Base-by-base conservation (phyloP, 2,888 invertebrate species). In the Dryocosmus kuriphilus region DNA sequence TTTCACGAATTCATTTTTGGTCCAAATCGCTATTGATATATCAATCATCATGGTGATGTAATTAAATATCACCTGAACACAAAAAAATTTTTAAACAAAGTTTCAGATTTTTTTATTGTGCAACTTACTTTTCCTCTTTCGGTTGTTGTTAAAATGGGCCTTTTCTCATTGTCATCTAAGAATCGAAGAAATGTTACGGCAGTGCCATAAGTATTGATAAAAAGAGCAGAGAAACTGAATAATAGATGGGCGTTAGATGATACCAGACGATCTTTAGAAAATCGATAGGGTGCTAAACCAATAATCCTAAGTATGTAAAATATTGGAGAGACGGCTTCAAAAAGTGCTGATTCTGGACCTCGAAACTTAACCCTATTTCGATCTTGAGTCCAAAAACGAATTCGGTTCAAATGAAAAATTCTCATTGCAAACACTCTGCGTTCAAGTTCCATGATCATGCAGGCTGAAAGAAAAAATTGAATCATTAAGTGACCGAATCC, bases 221-320 rank as follows among this genome's bases (percentile, higher is more conserved):
- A 86, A 16, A 81, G 19, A 3, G 85, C 41, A 0, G 87, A 27
- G 16, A 60, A 60, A 5, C 24, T 76, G 62, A 84, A 86, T 19
- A 86, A 38, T 2, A 85, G 77, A 57, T 81, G 81, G 30, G 74
- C 3, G 27, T 74, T 79, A 1, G 88, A 90, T 1, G 88, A 84
- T 0, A 84, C 83, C 4, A 90, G 81, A 11, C 82, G 81, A 35
- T 88, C 84, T 38, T 83, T 83, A 38, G 79, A 81, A 74, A 88
- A 87, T 24, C 85, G 81, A 79, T 90, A 91, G 11, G 91, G 91
- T 3, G 89, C 89, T n/a, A 89, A 79, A 11, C 91, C 91, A 73
- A 91, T 88, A 27, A 88, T 6, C 77, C 88, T 85, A 9, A 86
- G 75, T 4, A 86, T 71, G 74, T 86, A 89, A 63, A 89, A 78